A percentile compares a stretch with the other conserved stretches of the same genome.
Evolutionary conservation across 1,140 invertebrate species (phyloP).

Genomic region (Lamellibrachia luymesi): DNA sequence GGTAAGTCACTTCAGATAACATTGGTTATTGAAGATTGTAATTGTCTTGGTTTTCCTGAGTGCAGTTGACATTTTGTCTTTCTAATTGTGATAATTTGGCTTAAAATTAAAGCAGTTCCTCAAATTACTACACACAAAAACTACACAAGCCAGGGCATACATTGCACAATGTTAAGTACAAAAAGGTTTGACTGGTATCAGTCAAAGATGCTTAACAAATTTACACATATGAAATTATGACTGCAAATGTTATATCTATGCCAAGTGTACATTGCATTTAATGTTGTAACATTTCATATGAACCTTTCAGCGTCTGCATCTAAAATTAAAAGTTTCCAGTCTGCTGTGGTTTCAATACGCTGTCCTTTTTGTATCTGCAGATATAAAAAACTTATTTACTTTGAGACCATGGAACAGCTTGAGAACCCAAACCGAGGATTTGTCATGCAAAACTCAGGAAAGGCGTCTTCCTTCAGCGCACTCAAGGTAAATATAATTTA

Average conservation of each 20-base stretch:
- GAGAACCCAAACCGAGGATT: slow-evolving; percentile 13
- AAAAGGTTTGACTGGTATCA: no score
- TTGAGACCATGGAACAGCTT: not conserved
- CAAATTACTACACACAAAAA: not conserved
- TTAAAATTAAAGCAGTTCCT: not conserved
- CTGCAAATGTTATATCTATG: not conserved
- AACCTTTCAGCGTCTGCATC: not conserved
- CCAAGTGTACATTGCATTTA: not conserved
- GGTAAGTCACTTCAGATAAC: not conserved
- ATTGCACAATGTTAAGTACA: no score
- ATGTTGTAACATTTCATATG: not conserved
- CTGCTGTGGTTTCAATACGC: not conserved
- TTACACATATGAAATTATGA: not conserved
- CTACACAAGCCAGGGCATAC: no score
- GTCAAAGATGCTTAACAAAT: no score
- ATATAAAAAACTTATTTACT: not conserved
- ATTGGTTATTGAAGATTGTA: not conserved
- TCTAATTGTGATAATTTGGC: not conserved
- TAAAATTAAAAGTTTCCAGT: not conserved
- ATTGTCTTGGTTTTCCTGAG: not conserved
- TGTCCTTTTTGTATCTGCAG: not conserved
- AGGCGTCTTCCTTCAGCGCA: not conserved
- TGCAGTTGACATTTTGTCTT: not conserved
- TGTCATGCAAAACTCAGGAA: not conserved
- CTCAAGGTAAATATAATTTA: not conserved